Evolutionary conservation across 1,140 invertebrate genomes (phyloP).

Genomic region (Lepidostoma basale): DNA sequence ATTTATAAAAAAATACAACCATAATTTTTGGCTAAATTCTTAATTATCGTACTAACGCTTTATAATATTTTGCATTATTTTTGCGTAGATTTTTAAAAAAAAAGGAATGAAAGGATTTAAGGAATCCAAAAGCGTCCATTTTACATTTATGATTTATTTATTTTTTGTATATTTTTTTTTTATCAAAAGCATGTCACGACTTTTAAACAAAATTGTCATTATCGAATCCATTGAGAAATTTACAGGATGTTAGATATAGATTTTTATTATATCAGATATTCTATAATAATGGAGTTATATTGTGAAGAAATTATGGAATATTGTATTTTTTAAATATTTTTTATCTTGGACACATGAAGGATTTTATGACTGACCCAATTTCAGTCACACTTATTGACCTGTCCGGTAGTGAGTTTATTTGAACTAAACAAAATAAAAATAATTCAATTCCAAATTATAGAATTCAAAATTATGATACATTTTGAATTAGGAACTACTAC

Average conservation of each 20-base stretch:
- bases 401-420: no score
- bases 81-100: slow-evolving; percentile 42
- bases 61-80: slow-evolving; percentile 43
- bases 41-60: slow-evolving; percentile 36
- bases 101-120: slow-evolving; percentile 35
- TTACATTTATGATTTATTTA: neutral
- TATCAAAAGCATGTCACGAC: slow-evolving; percentile 16
- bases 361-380: no score
- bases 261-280: neutral
- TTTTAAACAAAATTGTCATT: slow-evolving; percentile 24
- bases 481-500: no score
- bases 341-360: no score
- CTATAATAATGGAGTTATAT: neutral
- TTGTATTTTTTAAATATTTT: neutral
- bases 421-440: no score
- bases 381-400: no score
- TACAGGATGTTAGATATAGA: no score
- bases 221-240: neutral
- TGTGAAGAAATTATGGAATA: neutral
- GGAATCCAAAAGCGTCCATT: slow-evolving; percentile 1
- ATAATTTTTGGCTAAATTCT: slow-evolving; percentile 39
- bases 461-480: no score
- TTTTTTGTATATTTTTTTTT: neutral
- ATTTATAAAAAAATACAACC: slow-evolving; percentile 28
- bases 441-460: no score